A percentile compares a stretch with the other conserved stretches of the same genome.
Evolutionary conservation across 2,797 vertebrate species (phyloP).

Genomic region (Falco naumanni): DNA sequence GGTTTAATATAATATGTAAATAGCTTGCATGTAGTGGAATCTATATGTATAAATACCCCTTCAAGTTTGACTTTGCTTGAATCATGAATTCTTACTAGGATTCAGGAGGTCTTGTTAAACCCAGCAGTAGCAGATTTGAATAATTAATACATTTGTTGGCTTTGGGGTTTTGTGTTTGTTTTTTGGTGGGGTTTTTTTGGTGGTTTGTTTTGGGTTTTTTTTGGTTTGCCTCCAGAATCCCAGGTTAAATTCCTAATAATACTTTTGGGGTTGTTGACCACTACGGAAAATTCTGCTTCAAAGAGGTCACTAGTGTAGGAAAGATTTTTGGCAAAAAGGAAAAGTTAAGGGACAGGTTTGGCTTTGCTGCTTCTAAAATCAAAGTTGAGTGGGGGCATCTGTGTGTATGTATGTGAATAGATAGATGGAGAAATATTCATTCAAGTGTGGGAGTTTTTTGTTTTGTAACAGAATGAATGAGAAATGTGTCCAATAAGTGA

Average conservation of each 20-base stretch:
- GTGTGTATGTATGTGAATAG: fast-evolving
- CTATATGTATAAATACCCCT: not conserved
- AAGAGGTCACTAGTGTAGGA: not conserved
- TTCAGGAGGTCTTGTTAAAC: not conserved
- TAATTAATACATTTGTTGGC: not conserved
- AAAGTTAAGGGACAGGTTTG: not conserved
- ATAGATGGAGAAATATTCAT: not conserved
- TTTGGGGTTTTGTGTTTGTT: not conserved
- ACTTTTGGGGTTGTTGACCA: not conserved
- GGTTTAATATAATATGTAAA: not conserved
- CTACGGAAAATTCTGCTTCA: not conserved
- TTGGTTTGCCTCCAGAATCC: not conserved
- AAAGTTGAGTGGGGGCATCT: not conserved
- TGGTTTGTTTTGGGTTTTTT: not conserved
- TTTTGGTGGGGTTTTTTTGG: too few species aligned
- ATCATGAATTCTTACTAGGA: not conserved
- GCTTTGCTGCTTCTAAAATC: not conserved
- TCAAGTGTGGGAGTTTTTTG: not conserved
- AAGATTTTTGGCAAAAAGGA: not conserved
- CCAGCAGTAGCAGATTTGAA: not conserved
- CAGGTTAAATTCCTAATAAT: not conserved
- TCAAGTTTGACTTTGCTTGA: not conserved
- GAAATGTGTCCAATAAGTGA: not conserved
- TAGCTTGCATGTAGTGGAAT: not conserved
- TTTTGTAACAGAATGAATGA: not conserved